Percentiles rank a stretch among this genome's conserved stretches.
Conservation (phyloP, 2,797 vertebrate genomes). For the Thunnus albacares region DNA sequence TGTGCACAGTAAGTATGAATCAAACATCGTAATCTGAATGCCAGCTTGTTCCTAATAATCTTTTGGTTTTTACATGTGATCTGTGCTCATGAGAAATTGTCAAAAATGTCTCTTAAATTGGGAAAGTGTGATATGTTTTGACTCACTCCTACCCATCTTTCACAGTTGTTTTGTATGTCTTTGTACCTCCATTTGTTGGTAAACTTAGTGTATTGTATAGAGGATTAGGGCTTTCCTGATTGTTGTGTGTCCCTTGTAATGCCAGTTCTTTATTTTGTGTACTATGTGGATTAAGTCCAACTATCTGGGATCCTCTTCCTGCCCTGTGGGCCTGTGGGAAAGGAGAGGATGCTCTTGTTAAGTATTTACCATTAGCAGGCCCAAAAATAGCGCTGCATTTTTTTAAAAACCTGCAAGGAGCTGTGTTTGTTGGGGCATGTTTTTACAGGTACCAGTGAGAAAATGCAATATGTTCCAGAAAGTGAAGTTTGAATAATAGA, state of each 20-base stretch:
- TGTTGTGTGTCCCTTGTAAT: constrained; percentile 8
- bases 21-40: background rate
- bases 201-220: background rate
- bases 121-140: background rate
- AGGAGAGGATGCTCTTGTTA: constrained; percentile 22
- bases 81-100: background rate
- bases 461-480: background rate
- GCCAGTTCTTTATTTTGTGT: constrained; percentile 28
- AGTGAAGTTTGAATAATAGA: background rate
- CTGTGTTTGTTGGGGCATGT: background rate
- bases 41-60: background rate
- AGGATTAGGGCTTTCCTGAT: constrained; percentile 14
- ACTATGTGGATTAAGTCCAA: constrained; percentile 29
- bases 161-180: background rate
- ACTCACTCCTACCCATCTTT: background rate
- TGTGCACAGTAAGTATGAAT: constrained; percentile 78
- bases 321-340: constrained; percentile 36
- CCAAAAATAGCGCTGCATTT: background rate
- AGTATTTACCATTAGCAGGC: constrained; percentile 17
- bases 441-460: too few relatives aligned
- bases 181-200: constrained; percentile 3
- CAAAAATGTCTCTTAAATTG: background rate
- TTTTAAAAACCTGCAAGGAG: background rate
- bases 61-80: constrained; percentile 1
- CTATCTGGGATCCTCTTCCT: constrained; percentile 26